Evolutionary conservation across 2,888 invertebrate species (phyloP).

Genomic region (Listrodromus nycthemerus): DNA sequence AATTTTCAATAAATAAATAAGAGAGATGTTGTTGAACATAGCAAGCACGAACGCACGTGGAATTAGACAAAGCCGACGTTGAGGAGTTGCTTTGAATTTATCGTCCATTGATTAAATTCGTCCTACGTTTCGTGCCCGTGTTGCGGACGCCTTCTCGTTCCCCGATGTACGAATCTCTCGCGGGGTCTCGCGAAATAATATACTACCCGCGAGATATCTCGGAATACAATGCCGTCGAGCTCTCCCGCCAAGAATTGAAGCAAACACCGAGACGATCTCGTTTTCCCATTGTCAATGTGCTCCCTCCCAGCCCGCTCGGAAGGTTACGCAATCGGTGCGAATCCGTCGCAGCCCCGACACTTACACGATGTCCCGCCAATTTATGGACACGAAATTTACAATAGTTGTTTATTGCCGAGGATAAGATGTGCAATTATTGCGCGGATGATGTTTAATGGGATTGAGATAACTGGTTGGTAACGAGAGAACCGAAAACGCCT

Average conservation of each 20-base stretch:
- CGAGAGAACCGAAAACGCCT: not conserved
- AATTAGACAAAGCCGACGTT: constrained; percentile 34
- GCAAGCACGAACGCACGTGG: not conserved
- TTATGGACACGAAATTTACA: not conserved
- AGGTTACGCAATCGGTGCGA: constrained; percentile 6
- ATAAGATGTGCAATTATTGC: not conserved
- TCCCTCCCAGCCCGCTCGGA: not conserved
- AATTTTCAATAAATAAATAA: not conserved
- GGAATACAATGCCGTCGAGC: constrained; percentile 1
- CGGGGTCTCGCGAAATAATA: constrained; percentile 29
- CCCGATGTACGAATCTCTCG: constrained; percentile 14
- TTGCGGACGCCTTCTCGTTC: not conserved
- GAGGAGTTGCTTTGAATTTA: constrained; percentile 54
- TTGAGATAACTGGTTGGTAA: not conserved
- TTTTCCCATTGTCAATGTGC: constrained; percentile 41
- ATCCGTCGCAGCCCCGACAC: not conserved
- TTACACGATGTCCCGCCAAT: not conserved
- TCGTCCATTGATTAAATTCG: constrained; percentile 65
- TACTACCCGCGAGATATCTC: constrained; percentile 6
- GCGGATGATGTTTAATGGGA: not conserved
- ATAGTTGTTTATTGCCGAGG: not conserved
- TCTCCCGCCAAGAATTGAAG: constrained; percentile 44
- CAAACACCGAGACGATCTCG: constrained; percentile 27
- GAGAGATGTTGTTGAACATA: not conserved
- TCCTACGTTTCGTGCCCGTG: constrained; percentile 49